Evolutionary conservation across 2,888 invertebrate genomes (phyloP).

Genomic region (Prosapia bicincta): DNA sequence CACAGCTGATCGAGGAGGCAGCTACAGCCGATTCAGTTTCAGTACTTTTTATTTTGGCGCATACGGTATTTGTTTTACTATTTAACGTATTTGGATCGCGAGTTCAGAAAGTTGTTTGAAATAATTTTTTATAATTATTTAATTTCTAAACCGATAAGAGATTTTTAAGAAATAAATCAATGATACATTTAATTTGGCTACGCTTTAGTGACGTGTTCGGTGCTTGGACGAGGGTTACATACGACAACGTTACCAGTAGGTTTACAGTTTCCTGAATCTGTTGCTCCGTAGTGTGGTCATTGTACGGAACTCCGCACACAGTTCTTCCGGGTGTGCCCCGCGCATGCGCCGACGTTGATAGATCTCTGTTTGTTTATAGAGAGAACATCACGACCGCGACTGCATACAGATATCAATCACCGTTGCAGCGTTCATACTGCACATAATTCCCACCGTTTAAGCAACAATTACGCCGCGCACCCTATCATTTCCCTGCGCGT

Average conservation of each 20-base stretch:
- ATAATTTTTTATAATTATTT: no score
- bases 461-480: not conserved
- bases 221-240: no score
- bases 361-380: constrained; percentile 2
- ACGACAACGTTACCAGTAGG: not conserved
- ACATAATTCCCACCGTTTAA: constrained; percentile 2
- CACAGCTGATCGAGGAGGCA: no score
- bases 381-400: not conserved
- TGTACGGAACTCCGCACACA: not conserved
- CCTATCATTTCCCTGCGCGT: not conserved
- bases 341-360: not conserved
- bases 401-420: not conserved
- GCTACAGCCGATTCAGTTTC: no score
- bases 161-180: no score
- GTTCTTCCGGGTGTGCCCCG: not conserved
- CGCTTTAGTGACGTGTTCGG: no score
- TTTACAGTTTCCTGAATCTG: not conserved
- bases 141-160: no score
- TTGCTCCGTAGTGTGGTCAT: not conserved
- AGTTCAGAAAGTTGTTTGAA: no score
- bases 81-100: no score
- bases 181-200: no score
- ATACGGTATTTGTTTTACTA: no score
- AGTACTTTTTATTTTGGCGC: no score
- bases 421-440: not conserved